A percentile compares a stretch with the other conserved stretches of the same genome.
These are phyloP conservation scores for Sebastes steindachneri DNA, from an alignment of 2,797 vertebrate genomes.

Conservation along the genomic window DNA sequence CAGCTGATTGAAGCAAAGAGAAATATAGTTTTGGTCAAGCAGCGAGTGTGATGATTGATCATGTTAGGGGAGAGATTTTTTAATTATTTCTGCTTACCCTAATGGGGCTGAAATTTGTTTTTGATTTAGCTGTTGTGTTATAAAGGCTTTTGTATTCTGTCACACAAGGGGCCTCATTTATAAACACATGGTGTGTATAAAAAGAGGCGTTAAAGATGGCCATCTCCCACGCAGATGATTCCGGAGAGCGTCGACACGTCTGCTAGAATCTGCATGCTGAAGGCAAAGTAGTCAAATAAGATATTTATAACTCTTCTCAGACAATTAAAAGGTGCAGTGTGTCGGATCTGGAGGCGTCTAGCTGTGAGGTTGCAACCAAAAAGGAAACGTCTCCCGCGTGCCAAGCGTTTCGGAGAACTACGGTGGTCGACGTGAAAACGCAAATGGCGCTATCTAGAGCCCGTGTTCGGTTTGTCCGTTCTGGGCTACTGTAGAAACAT, in stretches of 20 bases:
- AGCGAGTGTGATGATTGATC: conserved; percentile 52
- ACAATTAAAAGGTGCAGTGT: neutral
- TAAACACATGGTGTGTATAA: conserved; percentile 10
- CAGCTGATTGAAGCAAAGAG: conserved; percentile 66
- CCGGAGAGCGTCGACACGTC: neutral
- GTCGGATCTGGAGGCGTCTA: no score
- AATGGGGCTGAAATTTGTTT: conserved; percentile 50
- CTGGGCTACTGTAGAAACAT: no score
- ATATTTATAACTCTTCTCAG: neutral
- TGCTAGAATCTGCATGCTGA: neutral
- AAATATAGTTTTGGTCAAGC: conserved; percentile 57
- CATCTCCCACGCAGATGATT: neutral
- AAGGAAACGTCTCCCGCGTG: no score
- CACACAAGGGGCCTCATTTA: conserved; percentile 61
- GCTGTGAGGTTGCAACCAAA: no score
- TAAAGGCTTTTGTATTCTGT: conserved; percentile 64
- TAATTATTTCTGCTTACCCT: conserved; percentile 56
- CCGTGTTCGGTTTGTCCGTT: no score
- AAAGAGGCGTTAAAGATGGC: neutral
- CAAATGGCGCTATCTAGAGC: no score
- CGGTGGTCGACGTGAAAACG: no score
- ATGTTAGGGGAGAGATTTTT: conserved; percentile 62
- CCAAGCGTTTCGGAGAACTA: no score
- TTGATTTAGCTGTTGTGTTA: conserved; percentile 56
- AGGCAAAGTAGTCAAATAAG: neutral